These are phyloP conservation scores for Cyaniris semiargus DNA, from an alignment of 2,888 invertebrate species.

Conservation along the genomic window DNA sequence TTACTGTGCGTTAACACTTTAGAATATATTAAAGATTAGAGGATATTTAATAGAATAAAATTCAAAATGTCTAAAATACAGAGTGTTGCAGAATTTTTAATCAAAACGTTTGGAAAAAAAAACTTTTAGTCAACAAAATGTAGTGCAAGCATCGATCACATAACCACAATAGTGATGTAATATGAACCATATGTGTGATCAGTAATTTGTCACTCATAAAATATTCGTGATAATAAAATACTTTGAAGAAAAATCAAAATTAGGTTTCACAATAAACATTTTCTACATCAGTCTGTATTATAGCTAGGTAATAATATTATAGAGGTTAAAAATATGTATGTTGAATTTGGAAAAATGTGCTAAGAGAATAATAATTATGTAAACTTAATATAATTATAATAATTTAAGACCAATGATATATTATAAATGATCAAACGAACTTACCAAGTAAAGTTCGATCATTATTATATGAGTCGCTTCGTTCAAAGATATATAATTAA, in stretches of 20 bases:
- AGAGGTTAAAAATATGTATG: background rate
- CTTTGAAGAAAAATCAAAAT: background rate
- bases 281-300: background rate
- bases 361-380: background rate
- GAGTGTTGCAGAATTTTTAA: background rate
- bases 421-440: no score
- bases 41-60: background rate
- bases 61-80: background rate
- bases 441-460: no score
- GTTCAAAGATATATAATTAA: no score
- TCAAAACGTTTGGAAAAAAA: background rate
- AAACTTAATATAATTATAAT: background rate
- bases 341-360: background rate
- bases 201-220: background rate
- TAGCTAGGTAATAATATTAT: background rate
- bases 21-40: background rate
- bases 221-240: background rate
- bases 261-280: background rate
- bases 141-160: no score
- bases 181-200: background rate
- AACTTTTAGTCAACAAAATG: background rate
- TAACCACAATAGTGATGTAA: no score
- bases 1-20: background rate
- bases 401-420: background rate
- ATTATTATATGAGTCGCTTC: no score